These are phyloP conservation scores for Helicoverpa zea DNA, from an alignment of 1,140 invertebrate species.

Conservation along the genomic window DNA sequence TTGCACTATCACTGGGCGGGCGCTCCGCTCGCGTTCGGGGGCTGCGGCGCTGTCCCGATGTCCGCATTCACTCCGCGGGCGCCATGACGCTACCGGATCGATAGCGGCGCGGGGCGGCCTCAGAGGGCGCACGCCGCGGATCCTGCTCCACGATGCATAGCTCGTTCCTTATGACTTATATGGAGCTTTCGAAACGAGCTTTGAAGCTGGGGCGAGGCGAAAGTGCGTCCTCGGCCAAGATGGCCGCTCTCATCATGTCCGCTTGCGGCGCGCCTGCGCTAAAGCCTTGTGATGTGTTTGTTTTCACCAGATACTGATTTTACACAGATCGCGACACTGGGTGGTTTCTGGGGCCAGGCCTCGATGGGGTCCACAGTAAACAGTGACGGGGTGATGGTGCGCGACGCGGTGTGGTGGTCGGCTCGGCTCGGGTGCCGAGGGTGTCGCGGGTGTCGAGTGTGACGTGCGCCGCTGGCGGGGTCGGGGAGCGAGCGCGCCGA, in stretches of 20 bases:
- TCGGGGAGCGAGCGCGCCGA: conserved; percentile 64
- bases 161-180: conserved; percentile 53
- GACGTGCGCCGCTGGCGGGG: conserved; percentile 63
- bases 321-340: conserved; percentile 59
- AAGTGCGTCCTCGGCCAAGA: conserved; percentile 81
- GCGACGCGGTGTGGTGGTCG: conserved; percentile 59
- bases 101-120: conserved; percentile 84
- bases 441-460: conserved; percentile 61
- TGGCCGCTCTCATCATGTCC: conserved; percentile 84
- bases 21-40: conserved; percentile 65
- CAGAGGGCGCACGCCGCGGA: conserved; percentile 76
- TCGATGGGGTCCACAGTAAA: conserved; percentile 57
- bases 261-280: conserved; percentile 81
- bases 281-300: conserved; percentile 78
- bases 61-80: conserved; percentile 83
- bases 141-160: conserved; percentile 69
- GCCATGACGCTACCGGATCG: conserved; percentile 82
- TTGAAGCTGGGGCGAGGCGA: conserved; percentile 81
- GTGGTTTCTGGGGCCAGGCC: conserved; percentile 45
- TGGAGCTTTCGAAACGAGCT: conserved; percentile 62
- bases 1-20: conserved; percentile 71
- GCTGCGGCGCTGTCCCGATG: conserved; percentile 76
- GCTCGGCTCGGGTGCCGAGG: conserved; percentile 64
- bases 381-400: conserved; percentile 58
- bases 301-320: conserved; percentile 75